phyloP scores from a whole-genome alignment of 2,888 invertebrate species.

The Andricus quercusramuli region DNA sequence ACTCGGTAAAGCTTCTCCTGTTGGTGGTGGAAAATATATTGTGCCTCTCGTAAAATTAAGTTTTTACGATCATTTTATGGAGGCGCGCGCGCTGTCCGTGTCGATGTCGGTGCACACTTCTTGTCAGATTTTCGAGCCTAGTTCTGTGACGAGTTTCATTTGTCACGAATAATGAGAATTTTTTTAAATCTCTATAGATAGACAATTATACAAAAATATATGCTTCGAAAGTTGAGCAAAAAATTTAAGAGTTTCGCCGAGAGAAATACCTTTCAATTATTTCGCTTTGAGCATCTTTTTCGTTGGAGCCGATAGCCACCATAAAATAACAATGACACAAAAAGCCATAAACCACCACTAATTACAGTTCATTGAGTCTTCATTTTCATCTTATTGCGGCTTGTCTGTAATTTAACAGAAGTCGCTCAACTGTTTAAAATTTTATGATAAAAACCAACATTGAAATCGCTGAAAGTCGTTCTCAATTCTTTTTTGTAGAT shows the following conservation, averaged over 20 bases:
- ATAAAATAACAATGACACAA: conserved; percentile 29
- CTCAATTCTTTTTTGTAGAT: not conserved
- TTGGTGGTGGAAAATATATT: conserved; percentile 77
- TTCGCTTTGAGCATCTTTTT: conserved; percentile 1
- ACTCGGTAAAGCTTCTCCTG: conserved; percentile 65
- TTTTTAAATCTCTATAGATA: not conserved
- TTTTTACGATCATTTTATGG: conserved; percentile 79
- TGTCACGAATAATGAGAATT: conserved; percentile 47
- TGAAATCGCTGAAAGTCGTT: not conserved
- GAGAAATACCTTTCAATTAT: conserved; percentile 33
- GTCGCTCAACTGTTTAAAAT: not conserved
- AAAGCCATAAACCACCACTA: not conserved
- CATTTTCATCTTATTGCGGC: not conserved
- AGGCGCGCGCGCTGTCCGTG: conserved; percentile 71
- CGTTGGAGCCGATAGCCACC: not conserved
- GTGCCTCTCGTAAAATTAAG: conserved; percentile 79
- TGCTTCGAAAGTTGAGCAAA: not conserved
- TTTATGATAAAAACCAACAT: not conserved
- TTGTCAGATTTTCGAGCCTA: conserved; percentile 59
- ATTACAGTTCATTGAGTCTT: conserved; percentile 1
- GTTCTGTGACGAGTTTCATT: conserved; percentile 64
- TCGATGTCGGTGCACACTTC: conserved; percentile 69
- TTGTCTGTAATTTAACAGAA: not conserved
- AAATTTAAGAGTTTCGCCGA: not conserved
- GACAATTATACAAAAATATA: not conserved